Evolutionary conservation across 1,140 invertebrate species (phyloP).

Genomic region (Colletes gigas): DNA sequence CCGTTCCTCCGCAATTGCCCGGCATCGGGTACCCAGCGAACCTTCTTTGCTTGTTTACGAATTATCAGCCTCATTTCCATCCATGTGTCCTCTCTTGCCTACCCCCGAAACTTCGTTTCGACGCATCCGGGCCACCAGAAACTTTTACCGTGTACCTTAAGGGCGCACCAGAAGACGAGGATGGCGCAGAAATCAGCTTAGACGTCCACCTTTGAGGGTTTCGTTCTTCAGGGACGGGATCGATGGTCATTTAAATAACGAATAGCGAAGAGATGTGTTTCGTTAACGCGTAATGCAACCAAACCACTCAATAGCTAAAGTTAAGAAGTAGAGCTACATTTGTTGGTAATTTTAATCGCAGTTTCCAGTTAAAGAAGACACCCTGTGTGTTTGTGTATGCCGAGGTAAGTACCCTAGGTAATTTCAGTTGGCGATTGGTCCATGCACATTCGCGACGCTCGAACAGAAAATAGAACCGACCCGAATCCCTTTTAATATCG

Average conservation of each 20-base stretch:
- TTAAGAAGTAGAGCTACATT: no score
- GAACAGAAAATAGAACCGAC: slow-evolving; percentile 65
- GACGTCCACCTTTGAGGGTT: background rate
- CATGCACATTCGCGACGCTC: slow-evolving; percentile 52
- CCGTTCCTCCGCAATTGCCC: slow-evolving; percentile 2
- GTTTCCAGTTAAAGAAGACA: no score
- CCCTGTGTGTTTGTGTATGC: no score
- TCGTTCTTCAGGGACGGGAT: background rate
- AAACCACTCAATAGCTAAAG: no score
- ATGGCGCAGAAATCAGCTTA: slow-evolving; percentile 5
- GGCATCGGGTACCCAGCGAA: background rate
- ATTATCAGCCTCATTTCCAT: slow-evolving; percentile 77
- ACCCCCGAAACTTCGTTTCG: slow-evolving; percentile 65
- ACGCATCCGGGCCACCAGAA: slow-evolving; percentile 44
- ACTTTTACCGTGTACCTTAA: slow-evolving; percentile 54
- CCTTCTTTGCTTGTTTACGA: slow-evolving; percentile 73
- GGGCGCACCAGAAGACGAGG: background rate
- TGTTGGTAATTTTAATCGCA: no score
- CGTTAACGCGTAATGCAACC: no score
- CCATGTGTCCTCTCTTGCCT: slow-evolving; percentile 70
- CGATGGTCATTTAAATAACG: background rate
- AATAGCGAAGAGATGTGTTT: background rate
- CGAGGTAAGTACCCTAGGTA: background rate
- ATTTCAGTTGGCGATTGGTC: slow-evolving; percentile 35
- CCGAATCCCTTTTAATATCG: slow-evolving; percentile 73